Base-by-base conservation (phyloP, 2,888 invertebrate species). In the Netelia inedita region DNA sequence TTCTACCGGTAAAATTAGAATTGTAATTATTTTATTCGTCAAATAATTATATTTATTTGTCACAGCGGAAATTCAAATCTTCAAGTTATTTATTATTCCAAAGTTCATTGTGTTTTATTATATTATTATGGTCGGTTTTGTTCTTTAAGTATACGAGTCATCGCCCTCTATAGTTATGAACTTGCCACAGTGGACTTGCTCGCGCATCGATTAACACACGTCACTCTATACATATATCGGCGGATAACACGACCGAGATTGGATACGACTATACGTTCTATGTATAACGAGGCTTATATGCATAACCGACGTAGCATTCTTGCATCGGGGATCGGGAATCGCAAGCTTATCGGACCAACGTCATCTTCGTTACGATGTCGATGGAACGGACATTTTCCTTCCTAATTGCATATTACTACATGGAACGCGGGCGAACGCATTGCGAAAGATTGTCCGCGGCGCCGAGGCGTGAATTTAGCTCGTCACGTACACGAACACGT, bases 221-320 rank as follows among this genome's bases (percentile, higher is more conserved):
- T 78, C 72, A 41, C 19, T 78, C 35, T 35, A 35, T 35, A 28
- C 28, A 5, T 74, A 50, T 55, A 55, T 79, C 43, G 23, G 16
- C 57, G 79, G 79, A 74, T 74, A 83, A 74, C 78, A 79, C 73
- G 82, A 61, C 59, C 78, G 61, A 73, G 79, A 63, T 71, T 79
- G 63, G 11, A 43, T 72, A 35, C 35, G 50, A 19, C 41, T 50
- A 28, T 21, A 61, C 65, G 35, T 61, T 41, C 14, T 72, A 72
- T n/a, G 72, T 59, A 35, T 43, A 43, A 57, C 43, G 41, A n/a
- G 23, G 6, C 5, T 21, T 11, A 23, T 61, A 11, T 61, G 14
- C n/a, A 50, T 50, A 63, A 50, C 23, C 21, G 35, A 63, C 11
- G 14, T 11, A 5, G 11, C n/a, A 46, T 50, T 28, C 46, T 61